Conservation (phyloP, 2,797 vertebrate genomes). For the Hapalemur alaotrensis region DNA sequence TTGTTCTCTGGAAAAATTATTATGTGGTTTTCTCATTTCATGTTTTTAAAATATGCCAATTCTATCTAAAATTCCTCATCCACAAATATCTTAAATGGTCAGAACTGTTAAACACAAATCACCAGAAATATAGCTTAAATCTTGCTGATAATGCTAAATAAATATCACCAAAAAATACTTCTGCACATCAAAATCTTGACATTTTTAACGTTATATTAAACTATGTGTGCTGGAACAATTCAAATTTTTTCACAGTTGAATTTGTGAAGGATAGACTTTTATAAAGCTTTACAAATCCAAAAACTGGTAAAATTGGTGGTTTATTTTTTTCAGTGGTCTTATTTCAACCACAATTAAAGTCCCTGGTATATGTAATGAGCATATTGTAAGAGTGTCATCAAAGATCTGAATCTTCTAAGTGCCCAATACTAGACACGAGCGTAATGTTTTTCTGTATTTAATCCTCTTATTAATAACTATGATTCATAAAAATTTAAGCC, state of each 20-base stretch:
- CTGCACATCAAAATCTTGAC: not conserved
- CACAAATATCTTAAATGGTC: conserved; percentile 17
- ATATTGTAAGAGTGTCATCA: not conserved
- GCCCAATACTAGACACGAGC: not conserved
- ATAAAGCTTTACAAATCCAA: not conserved
- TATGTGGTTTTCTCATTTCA: not conserved
- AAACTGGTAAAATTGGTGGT: not conserved
- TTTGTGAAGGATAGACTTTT: not conserved
- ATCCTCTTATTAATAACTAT: conserved; percentile 62
- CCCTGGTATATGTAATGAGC: not conserved
- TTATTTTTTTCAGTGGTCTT: conserved; percentile 45
- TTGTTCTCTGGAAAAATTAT: conserved; percentile 12
- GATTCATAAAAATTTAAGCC: conserved; percentile 63
- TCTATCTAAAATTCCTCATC: conserved; percentile 18
- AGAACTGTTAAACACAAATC: not conserved
- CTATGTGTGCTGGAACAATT: not conserved
- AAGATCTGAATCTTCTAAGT: not conserved
- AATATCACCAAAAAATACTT: not conserved
- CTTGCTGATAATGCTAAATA: not conserved
- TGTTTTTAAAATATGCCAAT: conserved; percentile 20
- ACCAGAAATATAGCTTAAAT: not conserved
- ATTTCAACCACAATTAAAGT: conserved; percentile 45
- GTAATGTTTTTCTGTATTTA: conserved; percentile 4
- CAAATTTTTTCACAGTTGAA: not conserved
- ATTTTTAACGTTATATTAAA: not conserved